These are phyloP conservation scores for Orthonevra nobilis DNA, from an alignment of 2,888 invertebrate species.

Conservation along the genomic window DNA sequence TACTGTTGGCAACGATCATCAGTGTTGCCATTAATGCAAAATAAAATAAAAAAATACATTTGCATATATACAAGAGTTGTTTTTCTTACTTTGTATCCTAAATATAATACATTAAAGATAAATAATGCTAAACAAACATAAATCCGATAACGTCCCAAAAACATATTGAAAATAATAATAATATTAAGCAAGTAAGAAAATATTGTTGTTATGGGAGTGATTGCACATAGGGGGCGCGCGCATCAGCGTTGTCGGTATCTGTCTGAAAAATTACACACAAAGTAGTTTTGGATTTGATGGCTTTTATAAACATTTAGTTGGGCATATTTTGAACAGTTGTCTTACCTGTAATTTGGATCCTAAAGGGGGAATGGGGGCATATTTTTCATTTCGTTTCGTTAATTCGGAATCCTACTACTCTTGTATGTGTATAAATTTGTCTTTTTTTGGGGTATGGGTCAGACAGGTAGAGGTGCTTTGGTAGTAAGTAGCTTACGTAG, in stretches of 20 bases:
- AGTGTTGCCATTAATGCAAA: constrained; percentile 3
- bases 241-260: constrained; percentile 22
- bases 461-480: constrained; percentile 46
- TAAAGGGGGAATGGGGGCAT: neutral
- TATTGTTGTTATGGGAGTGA: no score
- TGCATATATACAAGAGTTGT: constrained; percentile 21
- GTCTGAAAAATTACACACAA: constrained; percentile 38
- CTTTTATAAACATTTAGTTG: no score
- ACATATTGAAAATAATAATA: constrained; percentile 29
- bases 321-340: constrained; percentile 4
- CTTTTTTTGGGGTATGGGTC: no score
- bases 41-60: neutral
- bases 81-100: no score
- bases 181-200: no score
- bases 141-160: constrained; percentile 29
- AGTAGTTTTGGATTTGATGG: constrained; percentile 7
- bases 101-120: no score
- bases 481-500: constrained; percentile 48
- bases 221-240: constrained; percentile 19
- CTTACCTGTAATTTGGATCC: neutral
- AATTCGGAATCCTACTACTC: constrained; percentile 17
- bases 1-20: neutral
- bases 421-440: no score
- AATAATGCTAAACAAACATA: no score
- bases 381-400: constrained; percentile 12